These are phyloP conservation scores for Riparia riparia DNA, from an alignment of 2,113 vertebrate species.

Conservation along the genomic window DNA sequence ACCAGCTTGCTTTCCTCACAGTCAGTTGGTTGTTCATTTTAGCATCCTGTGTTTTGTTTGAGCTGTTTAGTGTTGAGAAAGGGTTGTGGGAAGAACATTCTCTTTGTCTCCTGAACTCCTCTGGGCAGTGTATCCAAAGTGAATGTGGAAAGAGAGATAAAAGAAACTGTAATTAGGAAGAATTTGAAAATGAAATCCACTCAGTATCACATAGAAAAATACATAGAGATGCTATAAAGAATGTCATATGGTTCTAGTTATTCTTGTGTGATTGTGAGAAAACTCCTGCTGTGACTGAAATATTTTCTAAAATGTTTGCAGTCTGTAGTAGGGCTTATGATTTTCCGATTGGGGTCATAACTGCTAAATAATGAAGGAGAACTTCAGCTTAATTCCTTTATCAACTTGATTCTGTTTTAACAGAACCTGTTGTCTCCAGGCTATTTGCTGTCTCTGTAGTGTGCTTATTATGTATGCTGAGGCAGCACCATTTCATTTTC, in stretches of 20 bases:
- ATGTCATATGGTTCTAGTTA: not conserved
- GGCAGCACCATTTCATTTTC: constrained; percentile 19
- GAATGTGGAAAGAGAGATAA: not conserved
- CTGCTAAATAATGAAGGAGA: not conserved
- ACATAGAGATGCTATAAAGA: not conserved
- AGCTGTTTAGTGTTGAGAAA: not conserved
- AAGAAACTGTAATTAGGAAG: not conserved
- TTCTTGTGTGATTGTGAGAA: not conserved
- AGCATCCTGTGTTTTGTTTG: not conserved
- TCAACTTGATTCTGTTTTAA: not conserved
- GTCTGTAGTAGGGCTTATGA: not conserved
- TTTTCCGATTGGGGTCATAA: constrained; percentile 2
- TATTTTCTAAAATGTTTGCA: not conserved
- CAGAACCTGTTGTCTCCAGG: not conserved
- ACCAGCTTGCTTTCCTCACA: not conserved
- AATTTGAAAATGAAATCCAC: not conserved
- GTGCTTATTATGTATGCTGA: constrained; percentile 33
- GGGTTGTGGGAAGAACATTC: not conserved
- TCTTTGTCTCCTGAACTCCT: not conserved
- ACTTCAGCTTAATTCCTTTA: not conserved
- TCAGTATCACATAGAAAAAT: not conserved
- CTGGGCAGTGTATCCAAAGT: not conserved
- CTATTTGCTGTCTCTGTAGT: constrained; percentile 4
- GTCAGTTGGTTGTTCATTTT: not conserved
- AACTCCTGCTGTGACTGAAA: not conserved